Evolutionary conservation across 2,888 invertebrate species (phyloP).

Genomic region (Merodon equestris): DNA sequence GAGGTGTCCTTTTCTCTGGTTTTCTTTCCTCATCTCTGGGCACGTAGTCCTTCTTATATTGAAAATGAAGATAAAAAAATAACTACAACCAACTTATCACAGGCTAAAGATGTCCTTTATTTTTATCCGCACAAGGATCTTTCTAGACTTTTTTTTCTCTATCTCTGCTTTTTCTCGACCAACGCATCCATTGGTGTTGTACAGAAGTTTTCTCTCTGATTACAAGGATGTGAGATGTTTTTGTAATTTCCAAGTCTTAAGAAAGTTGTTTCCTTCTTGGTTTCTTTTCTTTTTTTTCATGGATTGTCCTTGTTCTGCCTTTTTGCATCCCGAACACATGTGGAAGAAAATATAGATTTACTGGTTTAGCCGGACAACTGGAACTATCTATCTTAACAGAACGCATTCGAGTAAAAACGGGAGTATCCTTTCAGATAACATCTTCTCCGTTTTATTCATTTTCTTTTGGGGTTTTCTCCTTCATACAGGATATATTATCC

Average conservation of each 20-base stretch:
- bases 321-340: constrained; percentile 31
- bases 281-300: not conserved
- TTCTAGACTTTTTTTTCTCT: not conserved
- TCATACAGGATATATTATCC: not conserved
- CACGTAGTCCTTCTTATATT: constrained; percentile 37
- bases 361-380: constrained; percentile 38
- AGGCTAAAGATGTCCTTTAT: constrained; percentile 49
- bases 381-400: constrained; percentile 42
- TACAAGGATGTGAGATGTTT: constrained; percentile 63
- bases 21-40: constrained; percentile 34
- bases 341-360: constrained; percentile 44
- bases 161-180: not conserved
- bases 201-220: constrained; percentile 50
- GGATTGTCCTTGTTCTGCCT: constrained; percentile 10
- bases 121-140: constrained; percentile 52
- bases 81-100: constrained; percentile 49
- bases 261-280: constrained; percentile 18
- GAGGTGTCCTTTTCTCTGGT: constrained; percentile 10
- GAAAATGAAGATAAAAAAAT: constrained; percentile 16
- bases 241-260: constrained; percentile 55
- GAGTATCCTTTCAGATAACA: constrained; percentile 41
- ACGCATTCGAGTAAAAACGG: constrained; percentile 47
- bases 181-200: constrained; percentile 39
- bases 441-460: not conserved
- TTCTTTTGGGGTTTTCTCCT: too few species aligned